These are phyloP conservation scores for Arctocebus calabarensis DNA, from an alignment of 2,797 vertebrate genomes.

Conservation along the genomic window DNA sequence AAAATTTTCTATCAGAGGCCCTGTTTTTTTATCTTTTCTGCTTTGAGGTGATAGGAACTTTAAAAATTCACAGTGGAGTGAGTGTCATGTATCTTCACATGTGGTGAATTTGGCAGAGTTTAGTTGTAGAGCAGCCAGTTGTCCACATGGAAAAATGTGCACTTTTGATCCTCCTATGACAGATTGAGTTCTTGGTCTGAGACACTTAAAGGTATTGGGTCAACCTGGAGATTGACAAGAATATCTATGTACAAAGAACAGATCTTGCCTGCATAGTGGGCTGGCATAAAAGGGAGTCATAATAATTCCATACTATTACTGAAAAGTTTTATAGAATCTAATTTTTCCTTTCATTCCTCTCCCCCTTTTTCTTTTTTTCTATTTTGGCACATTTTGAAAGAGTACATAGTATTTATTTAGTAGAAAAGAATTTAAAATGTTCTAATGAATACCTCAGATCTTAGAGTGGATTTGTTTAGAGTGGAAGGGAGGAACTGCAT, in stretches of 20 bases:
- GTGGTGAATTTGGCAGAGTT: background rate
- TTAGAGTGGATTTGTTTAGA: constrained; percentile 23
- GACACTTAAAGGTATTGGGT: background rate
- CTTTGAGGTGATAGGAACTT: background rate
- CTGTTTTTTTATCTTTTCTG: background rate
- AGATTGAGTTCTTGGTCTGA: background rate
- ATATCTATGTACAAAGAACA: background rate
- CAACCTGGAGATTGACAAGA: background rate
- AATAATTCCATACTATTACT: background rate
- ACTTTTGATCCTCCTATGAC: background rate
- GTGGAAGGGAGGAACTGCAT: background rate
- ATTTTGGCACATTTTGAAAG: background rate
- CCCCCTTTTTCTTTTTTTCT: background rate
- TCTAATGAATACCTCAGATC: background rate
- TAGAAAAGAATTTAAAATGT: constrained; percentile 28
- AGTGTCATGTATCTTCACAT: background rate
- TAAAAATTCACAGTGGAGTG: too few species aligned
- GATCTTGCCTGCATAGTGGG: background rate
- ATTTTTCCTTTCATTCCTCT: background rate
- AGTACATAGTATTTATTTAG: background rate
- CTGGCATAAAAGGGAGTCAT: background rate
- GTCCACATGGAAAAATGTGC: background rate
- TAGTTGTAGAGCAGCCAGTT: background rate
- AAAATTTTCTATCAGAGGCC: background rate
- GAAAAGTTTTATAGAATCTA: background rate